Conservation (phyloP, 1,140 invertebrate genomes). For the Leptopilina boulardi region DNA sequence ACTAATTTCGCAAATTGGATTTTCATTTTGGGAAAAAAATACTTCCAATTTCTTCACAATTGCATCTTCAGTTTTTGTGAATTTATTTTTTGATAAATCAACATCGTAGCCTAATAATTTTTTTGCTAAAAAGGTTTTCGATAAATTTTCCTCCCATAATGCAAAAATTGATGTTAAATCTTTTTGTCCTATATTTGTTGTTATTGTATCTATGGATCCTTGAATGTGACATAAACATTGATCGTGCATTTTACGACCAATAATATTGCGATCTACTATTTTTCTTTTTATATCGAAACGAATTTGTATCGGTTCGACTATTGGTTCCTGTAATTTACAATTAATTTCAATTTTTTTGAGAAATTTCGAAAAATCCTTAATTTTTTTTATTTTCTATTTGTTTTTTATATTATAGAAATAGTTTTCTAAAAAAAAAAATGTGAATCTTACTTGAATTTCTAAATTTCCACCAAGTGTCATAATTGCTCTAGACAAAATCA, state of each 20-base stretch:
- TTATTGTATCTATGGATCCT: slow-evolving; percentile 81
- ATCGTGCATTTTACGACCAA: slow-evolving; percentile 64
- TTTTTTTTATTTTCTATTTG: slow-evolving; percentile 24
- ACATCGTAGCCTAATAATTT: slow-evolving; percentile 40
- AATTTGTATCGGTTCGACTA: slow-evolving; percentile 85
- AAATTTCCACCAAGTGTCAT: slow-evolving; percentile 83
- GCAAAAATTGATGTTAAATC: slow-evolving; percentile 83
- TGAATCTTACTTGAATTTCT: slow-evolving; percentile 80
- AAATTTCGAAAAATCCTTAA: slow-evolving; percentile 6
- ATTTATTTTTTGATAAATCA: slow-evolving; percentile 37
- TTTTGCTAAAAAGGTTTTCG: slow-evolving; percentile 55
- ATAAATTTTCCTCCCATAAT: slow-evolving; percentile 83
- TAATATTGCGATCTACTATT: slow-evolving; percentile 67
- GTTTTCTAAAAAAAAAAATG: neutral
- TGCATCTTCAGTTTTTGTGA: slow-evolving; percentile 74
- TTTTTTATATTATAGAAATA: neutral
- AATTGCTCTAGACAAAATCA: slow-evolving; percentile 83
- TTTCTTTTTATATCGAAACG: slow-evolving; percentile 85
- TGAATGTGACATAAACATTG: slow-evolving; percentile 79
- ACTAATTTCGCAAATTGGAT: slow-evolving; percentile 73
- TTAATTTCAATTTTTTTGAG: neutral
- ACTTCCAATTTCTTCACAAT: slow-evolving; percentile 84
- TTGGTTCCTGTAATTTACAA: slow-evolving; percentile 79
- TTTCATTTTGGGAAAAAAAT: slow-evolving; percentile 83
- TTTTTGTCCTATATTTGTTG: slow-evolving; percentile 83